Percentiles rank a stretch among this genome's conserved stretches.
These are phyloP conservation scores for Lethocerus indicus DNA, from an alignment of 1,140 invertebrate species.

Conservation along the genomic window DNA sequence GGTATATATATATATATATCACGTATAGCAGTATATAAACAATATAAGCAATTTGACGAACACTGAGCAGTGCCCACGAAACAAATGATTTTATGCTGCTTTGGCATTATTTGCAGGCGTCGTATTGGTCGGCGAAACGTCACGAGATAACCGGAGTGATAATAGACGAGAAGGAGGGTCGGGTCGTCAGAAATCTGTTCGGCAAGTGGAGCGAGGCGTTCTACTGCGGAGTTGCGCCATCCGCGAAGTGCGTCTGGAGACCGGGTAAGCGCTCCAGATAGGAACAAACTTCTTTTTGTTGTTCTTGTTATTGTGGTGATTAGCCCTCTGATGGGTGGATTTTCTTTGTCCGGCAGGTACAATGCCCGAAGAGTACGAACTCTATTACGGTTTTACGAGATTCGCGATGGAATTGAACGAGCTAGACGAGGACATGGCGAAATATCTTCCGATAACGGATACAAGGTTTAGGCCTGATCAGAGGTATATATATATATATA, in stretches of 20 bases:
- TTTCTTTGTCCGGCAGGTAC: slow-evolving; percentile 27
- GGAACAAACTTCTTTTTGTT: neutral
- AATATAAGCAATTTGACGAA: too few relatives aligned
- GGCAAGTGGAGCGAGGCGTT: slow-evolving; percentile 72
- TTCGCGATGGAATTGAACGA: slow-evolving; percentile 79
- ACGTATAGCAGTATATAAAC: too few relatives aligned
- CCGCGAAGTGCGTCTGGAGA: slow-evolving; percentile 55
- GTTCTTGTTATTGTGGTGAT: neutral
- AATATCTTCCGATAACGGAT: slow-evolving; percentile 53
- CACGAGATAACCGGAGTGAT: slow-evolving; percentile 61
- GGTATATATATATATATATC: too few relatives aligned
- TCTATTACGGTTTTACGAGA: slow-evolving; percentile 70
- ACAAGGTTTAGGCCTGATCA: slow-evolving; percentile 36
- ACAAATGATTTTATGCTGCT: neutral
- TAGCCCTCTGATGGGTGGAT: neutral
- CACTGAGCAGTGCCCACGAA: neutral
- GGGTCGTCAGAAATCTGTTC: slow-evolving; percentile 44
- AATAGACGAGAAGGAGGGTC: slow-evolving; percentile 32
- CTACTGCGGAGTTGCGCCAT: slow-evolving; percentile 53
- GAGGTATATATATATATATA: slow-evolving; percentile 15
- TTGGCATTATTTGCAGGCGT: slow-evolving; percentile 32
- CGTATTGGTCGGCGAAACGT: slow-evolving; percentile 59
- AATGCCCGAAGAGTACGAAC: slow-evolving; percentile 61
- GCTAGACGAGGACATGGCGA: slow-evolving; percentile 39
- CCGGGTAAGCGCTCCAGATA: slow-evolving; percentile 24